Percentiles rank a stretch among this genome's conserved stretches.
Evolutionary conservation across 2,888 invertebrate species (phyloP).

Genomic region (Rhogogaster chlorosoma): DNA sequence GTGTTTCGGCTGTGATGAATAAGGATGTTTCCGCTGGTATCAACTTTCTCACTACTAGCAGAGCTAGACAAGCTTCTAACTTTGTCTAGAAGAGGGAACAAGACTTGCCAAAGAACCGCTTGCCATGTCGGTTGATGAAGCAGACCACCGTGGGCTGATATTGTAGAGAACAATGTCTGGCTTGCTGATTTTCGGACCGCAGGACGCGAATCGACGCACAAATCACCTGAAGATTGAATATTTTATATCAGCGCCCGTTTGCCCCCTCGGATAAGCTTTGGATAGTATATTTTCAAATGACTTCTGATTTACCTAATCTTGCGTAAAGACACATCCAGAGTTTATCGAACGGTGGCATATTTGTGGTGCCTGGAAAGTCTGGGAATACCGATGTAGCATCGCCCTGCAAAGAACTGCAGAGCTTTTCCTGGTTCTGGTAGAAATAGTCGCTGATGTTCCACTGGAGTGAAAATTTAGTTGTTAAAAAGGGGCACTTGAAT

Average conservation of each 20-base stretch:
- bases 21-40: conserved; percentile 94
- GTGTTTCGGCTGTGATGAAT: conserved; percentile 99
- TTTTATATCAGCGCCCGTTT: neutral
- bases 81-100: conserved; percentile 96
- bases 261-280: too few relatives aligned
- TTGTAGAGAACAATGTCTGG: conserved; percentile 98
- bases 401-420: conserved; percentile 86
- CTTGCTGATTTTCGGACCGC: conserved; percentile 98
- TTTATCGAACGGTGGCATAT: conserved; percentile 93
- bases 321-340: conserved; percentile 98
- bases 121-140: conserved; percentile 95
- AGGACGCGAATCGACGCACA: conserved; percentile 97
- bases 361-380: conserved; percentile 90
- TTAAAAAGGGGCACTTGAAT: conserved; percentile 48
- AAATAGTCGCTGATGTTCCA: conserved; percentile 99
- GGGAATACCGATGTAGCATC: conserved; percentile 88
- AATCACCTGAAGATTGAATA: conserved; percentile 81
- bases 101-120: conserved; percentile 95
- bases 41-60: conserved; percentile 89
- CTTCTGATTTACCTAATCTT: conserved; percentile 82
- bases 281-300: neutral
- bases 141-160: conserved; percentile 96
- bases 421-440: conserved; percentile 95
- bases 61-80: conserved; percentile 88
- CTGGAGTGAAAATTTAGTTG: conserved; percentile 79